Evolutionary conservation across 2,797 vertebrate genomes (phyloP), one percentile per base, ranked within the genome.

Genomic region (Philypnodon macrostomus): DNA sequence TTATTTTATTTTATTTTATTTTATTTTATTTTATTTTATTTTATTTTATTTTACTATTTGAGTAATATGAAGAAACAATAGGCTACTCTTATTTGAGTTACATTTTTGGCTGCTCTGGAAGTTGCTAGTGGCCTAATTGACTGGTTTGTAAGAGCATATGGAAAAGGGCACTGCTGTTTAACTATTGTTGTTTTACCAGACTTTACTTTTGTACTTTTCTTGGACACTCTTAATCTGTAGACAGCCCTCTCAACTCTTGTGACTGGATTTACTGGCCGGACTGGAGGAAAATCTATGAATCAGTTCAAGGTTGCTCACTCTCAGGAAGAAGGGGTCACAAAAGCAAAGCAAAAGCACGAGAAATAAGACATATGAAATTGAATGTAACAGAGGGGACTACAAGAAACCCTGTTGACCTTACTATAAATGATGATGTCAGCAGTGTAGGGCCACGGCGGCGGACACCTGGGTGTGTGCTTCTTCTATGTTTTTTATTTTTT

Each of bases 241-340:
- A 10, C 12, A 21, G 46, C 45, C 19, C 55, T 67, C 58, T 77
- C 70, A 68, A 61, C 53, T 76, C 61, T 77, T 61, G 61, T 70
- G 59, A 78, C 73, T 76, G 72, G 65, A 81, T 79, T 83, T 75
- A 83, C 76, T 89, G 86, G 85, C 85, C 59, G 77, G 73, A 64
- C 58, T 73, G 80, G 72, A 81, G 88, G 87, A 88, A 89, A 89
- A 89, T 77, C 73, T 85, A 82, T 86, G 86, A 88, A 81, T 85
- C 82, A 82, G 62, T 81, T 63, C 74, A 77, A 76, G 75, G 73
- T 67, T 73, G 70, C 78, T 81, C 82, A 71, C 69, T 80, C 75
- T 65, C 68, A 69, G 39, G 53, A 70, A 73, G 70, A 81, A 61
- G 61, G 33, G 57, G 47, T 77, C 71, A 62, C 62, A 59, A 75